These are phyloP conservation scores for Eubasilissa splendida DNA, from an alignment of 2,888 invertebrate genomes.

Conservation along the genomic window DNA sequence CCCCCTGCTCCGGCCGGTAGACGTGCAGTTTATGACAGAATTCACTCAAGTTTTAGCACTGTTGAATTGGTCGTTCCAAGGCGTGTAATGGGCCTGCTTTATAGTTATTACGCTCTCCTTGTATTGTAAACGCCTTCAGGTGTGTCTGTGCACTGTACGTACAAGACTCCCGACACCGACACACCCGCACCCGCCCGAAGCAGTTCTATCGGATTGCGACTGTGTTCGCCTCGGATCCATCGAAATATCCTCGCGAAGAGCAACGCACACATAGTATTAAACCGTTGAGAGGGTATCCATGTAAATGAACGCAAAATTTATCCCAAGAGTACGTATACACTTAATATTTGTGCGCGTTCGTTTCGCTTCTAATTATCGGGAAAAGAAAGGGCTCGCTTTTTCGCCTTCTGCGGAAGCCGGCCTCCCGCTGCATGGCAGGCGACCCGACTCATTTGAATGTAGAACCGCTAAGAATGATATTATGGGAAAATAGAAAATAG, in stretches of 20 bases:
- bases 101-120: slow-evolving; percentile 64
- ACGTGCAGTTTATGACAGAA: slow-evolving; percentile 59
- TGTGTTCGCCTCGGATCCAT: slow-evolving; percentile 31
- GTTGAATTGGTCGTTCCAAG: slow-evolving; percentile 65
- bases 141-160: slow-evolving; percentile 19
- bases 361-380: slow-evolving; percentile 56
- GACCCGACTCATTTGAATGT: slow-evolving; percentile 41
- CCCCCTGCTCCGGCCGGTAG: slow-evolving; percentile 50
- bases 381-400: slow-evolving; percentile 46
- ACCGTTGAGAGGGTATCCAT: slow-evolving; percentile 34
- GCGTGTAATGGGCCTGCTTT: slow-evolving; percentile 66
- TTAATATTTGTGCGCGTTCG: slow-evolving; percentile 21
- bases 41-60: slow-evolving; percentile 59
- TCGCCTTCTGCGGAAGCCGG: slow-evolving; percentile 16
- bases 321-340: slow-evolving; percentile 34
- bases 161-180: slow-evolving; percentile 10
- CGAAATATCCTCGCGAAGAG: slow-evolving; percentile 24
- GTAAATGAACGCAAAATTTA: slow-evolving; percentile 34
- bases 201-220: slow-evolving; percentile 22
- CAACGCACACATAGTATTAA: background rate
- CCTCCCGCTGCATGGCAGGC: background rate
- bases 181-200: background rate
- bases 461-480: slow-evolving; percentile 36
- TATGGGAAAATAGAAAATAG: slow-evolving; percentile 38
- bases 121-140: slow-evolving; percentile 33